These are phyloP conservation scores for Agelastica alni DNA, from an alignment of 2,888 invertebrate species.

Conservation along the genomic window DNA sequence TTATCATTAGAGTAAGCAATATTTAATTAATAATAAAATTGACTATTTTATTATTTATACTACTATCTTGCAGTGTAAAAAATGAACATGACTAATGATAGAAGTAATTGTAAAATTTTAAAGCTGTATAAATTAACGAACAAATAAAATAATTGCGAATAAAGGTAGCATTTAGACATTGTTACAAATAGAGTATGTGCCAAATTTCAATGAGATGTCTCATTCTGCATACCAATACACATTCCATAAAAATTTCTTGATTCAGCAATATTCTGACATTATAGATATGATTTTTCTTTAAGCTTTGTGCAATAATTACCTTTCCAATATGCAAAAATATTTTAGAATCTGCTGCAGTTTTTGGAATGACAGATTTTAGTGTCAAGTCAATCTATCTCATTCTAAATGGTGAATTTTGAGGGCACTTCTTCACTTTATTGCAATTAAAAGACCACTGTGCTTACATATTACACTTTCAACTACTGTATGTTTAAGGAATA, in stretches of 20 bases:
- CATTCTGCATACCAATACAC: conserved; percentile 51
- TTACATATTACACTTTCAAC: conserved; percentile 25
- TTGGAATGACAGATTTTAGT: conserved; percentile 52
- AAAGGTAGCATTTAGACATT: conserved; percentile 6
- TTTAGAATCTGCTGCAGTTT: conserved; percentile 45
- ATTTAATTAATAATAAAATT: too few species aligned
- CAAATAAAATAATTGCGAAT: not conserved
- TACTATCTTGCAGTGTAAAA: too few species aligned
- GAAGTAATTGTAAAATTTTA: too few species aligned
- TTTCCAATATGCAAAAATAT: conserved; percentile 47
- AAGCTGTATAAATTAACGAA: too few species aligned
- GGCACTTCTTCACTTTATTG: conserved; percentile 45
- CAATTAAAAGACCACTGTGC: conserved; percentile 24
- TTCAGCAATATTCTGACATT: conserved; percentile 9
- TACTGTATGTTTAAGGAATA: conserved; percentile 12
- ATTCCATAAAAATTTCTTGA: conserved; percentile 47
- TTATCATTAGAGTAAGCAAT: too few species aligned
- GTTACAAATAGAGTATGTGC: conserved; percentile 47
- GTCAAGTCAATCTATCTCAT: conserved; percentile 54
- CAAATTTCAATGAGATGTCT: conserved; percentile 54
- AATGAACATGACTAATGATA: too few species aligned
- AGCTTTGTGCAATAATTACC: conserved; percentile 44
- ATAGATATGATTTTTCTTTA: conserved; percentile 4
- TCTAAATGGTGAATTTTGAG: conserved; percentile 53
- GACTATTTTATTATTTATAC: too few species aligned